A percentile compares a stretch with the other conserved stretches of the same genome.
Conservation (phyloP, 2,113 vertebrate genomes). For the Nicator chloris region DNA sequence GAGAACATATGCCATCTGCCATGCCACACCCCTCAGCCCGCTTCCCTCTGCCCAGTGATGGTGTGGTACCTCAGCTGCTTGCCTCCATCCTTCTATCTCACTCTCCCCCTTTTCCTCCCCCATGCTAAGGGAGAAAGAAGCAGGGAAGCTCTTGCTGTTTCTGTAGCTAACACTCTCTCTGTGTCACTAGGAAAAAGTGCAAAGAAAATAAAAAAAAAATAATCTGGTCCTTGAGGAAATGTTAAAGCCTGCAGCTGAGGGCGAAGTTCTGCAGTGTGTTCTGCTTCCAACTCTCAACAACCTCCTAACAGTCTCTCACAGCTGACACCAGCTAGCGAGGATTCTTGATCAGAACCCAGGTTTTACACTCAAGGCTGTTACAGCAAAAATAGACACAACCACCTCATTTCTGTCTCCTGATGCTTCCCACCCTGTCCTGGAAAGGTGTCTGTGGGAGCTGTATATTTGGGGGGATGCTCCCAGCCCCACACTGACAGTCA, state of each 20-base stretch:
- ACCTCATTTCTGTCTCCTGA: not conserved
- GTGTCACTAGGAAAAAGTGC: not conserved
- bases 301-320: not conserved
- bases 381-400: not conserved
- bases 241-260: not conserved
- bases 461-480: accelerated
- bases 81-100: not conserved
- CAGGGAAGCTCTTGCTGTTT: not conserved
- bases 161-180: not conserved
- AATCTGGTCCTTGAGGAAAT: not conserved
- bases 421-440: not conserved
- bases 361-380: not conserved
- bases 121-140: not conserved
- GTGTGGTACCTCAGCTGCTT: not conserved
- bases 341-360: not conserved
- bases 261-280: not conserved
- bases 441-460: not conserved
- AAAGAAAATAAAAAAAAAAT: not conserved
- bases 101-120: not conserved
- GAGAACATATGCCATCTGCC: not conserved
- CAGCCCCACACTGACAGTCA: not conserved
- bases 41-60: not conserved
- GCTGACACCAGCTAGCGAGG: not conserved
- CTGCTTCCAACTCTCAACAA: not conserved
- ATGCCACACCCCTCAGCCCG: not conserved